Base-by-base conservation (phyloP, 2,797 vertebrate species). In the Cephalopachus bancanus region DNA sequence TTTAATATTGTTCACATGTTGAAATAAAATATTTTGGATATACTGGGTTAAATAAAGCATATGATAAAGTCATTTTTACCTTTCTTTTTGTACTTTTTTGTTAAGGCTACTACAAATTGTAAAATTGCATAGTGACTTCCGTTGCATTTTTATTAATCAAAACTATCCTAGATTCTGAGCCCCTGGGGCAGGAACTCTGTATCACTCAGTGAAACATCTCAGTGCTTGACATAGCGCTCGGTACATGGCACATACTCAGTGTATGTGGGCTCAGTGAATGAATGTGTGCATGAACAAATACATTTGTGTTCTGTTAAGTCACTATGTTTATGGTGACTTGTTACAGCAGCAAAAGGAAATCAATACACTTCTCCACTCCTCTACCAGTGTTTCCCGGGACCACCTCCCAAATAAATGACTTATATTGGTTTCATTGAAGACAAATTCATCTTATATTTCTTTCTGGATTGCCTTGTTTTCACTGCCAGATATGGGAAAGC, bases 21-120 rank as follows among this genome's bases (percentile, higher is more conserved):
- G 37, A 93, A 84, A 59, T 80, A 11, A 60, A 76, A 33, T 79
- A 65, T 93, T 90, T 85, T 44, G 12, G 14, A 83, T 79, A 53
- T 65, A 67, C 24, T 88, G n/a, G 19, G 10, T 79, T 93, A n/a
- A 44, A 69, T 44, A 44, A 96, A 83, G 93, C 74, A 49, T 83
- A 44, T 20, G 26, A 22, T 76, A 67, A 65, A 67, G 10, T 57
- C 44, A 75, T 60, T 93, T 72, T 81, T 12, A 49, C 6, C 22
- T 67, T 33, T 86, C 87, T 87, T 12, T 95, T 92, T 59, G 30
- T 51, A 33, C 6, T 57, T 91, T 57, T 37, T 26, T 3, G 22
- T 69, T 60, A 53, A 64, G 49, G 49, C 26, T 57, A 86, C 49
- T 64, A 87, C 59, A 80, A 91, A 80, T 90, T 30, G 78, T 84